Conservation (phyloP, 2,113 vertebrate genomes). For the Copsychus sechellarum region DNA sequence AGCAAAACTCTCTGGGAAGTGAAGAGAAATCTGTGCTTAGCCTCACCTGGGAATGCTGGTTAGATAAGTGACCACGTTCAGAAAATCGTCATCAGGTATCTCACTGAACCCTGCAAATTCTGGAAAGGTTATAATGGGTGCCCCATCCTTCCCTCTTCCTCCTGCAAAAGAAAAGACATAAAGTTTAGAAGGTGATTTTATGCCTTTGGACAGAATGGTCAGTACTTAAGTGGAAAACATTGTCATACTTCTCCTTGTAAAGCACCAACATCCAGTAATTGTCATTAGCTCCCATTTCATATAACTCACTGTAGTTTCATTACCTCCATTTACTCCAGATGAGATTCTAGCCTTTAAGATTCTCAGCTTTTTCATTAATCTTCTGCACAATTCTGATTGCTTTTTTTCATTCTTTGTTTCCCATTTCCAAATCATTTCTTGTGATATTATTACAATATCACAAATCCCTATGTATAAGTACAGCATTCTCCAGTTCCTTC, state of each 20-base stretch:
- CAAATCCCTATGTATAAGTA: neutral
- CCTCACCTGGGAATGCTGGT: slow-evolving; percentile 93
- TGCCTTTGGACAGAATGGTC: neutral
- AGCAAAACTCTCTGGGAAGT: neutral
- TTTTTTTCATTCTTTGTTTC: neutral
- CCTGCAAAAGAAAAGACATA: slow-evolving; percentile 71
- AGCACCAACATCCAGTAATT: neutral
- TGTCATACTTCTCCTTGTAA: neutral
- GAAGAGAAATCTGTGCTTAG: neutral
- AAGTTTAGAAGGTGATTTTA: neutral
- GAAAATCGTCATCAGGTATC: slow-evolving; percentile 90
- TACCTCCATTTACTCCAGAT: neutral
- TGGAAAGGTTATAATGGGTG: slow-evolving; percentile 92
- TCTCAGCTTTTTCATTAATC: neutral
- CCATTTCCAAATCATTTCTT: neutral
- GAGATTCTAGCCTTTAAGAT: neutral
- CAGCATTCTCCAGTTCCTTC: neutral
- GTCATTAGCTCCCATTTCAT: neutral
- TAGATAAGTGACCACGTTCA: slow-evolving; percentile 92
- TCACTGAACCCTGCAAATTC: slow-evolving; percentile 89
- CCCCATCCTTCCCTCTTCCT: slow-evolving; percentile 90
- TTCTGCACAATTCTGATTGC: neutral
- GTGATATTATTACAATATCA: neutral
- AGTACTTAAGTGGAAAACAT: neutral
- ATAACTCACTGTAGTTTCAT: neutral